A percentile compares a stretch with the other conserved stretches of the same genome.
Evolutionary conservation across 2,888 invertebrate species (phyloP).

Genomic region (Zygothrica quintamaculata): DNA sequence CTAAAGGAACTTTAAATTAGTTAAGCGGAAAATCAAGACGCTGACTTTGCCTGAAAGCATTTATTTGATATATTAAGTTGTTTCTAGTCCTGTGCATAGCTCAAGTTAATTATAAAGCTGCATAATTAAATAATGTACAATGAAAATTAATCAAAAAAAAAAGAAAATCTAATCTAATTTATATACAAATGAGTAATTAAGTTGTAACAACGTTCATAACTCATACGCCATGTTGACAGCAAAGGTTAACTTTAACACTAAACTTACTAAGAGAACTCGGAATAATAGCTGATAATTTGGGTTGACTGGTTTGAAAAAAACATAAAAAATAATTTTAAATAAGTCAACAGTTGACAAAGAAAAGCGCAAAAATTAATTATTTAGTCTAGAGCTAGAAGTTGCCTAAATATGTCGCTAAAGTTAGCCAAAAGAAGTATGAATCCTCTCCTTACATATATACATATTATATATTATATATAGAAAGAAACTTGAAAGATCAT

Average conservation of each 20-base stretch:
- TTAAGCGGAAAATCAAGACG: conserved; percentile 70
- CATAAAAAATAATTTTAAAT: no score
- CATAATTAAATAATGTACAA: conserved; percentile 44
- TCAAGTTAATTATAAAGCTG: conserved; percentile 59
- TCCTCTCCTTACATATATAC: conserved; percentile 3
- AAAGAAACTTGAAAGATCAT: conserved; percentile 45
- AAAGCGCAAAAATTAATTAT: no score
- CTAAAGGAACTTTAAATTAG: conserved; percentile 59
- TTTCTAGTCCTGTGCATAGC: conserved; percentile 33
- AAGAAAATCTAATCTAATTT: background rate
- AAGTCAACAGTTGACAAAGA: no score
- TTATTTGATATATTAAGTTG: conserved; percentile 60
- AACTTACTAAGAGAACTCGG: no score
- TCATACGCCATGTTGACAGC: conserved; percentile 53
- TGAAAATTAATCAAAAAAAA: conserved; percentile 26
- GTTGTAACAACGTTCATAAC: conserved; percentile 35
- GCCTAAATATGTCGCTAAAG: no score
- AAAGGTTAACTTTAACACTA: conserved; percentile 27
- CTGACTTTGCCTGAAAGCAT: conserved; percentile 51
- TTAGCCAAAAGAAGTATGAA: no score
- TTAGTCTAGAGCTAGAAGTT: no score
- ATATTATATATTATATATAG: background rate
- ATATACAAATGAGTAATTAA: conserved; percentile 8
- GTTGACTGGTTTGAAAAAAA: conserved; percentile 62
- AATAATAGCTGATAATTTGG: conserved; percentile 47